Conservation (phyloP, 2,113 vertebrate genomes). For the Chunga burmeisteri region DNA sequence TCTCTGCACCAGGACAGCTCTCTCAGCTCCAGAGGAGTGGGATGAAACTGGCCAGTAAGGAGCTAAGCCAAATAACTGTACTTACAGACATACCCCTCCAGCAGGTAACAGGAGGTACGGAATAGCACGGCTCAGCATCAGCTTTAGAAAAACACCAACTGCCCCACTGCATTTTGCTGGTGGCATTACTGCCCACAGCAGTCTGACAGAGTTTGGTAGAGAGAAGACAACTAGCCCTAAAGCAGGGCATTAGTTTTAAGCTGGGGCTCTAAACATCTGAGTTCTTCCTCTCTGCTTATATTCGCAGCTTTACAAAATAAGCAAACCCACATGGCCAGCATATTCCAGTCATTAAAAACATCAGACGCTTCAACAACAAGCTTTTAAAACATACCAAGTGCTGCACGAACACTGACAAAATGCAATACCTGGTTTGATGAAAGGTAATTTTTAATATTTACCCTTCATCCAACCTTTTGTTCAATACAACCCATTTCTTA, state of each 20-base stretch:
- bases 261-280: background rate
- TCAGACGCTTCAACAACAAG: background rate
- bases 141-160: background rate
- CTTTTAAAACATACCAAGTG: background rate
- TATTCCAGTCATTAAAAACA: background rate
- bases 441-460: background rate
- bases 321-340: background rate
- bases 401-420: background rate
- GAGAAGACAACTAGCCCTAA: background rate
- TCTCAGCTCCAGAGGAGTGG: background rate
- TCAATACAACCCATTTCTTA: background rate
- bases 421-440: background rate
- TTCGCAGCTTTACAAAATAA: background rate
- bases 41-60: background rate
- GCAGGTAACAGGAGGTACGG: background rate
- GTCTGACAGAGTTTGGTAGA: background rate
- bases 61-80: background rate
- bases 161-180: accelerated
- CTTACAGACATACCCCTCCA: background rate
- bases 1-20: background rate
- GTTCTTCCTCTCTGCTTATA: background rate
- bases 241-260: background rate
- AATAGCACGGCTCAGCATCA: background rate
- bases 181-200: background rate
- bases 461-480: background rate